Conservation (phyloP, 2,797 vertebrate species). For the Carduelis carduelis region DNA sequence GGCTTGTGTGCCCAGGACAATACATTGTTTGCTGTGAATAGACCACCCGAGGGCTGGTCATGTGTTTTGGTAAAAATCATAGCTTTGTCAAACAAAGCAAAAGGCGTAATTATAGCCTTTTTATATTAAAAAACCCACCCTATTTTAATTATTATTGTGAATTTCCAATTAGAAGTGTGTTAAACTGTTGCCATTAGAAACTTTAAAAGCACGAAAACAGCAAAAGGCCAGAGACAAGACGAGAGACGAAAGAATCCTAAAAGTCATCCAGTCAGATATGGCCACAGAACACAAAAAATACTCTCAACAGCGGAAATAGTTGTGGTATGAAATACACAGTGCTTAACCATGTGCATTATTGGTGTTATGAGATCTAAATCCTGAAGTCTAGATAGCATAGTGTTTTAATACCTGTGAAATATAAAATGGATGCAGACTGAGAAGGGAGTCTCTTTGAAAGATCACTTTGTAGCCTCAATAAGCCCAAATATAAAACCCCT, state of each 20-base stretch:
- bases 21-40: constrained; percentile 61
- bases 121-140: neutral
- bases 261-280: neutral
- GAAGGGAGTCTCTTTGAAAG: neutral
- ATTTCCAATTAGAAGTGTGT: constrained; percentile 35
- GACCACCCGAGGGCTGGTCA: constrained; percentile 65
- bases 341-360: neutral
- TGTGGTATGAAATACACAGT: neutral
- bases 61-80: constrained; percentile 63
- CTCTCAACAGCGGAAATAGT: neutral
- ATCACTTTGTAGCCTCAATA: neutral
- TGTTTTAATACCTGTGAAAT: neutral
- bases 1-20: constrained; percentile 42
- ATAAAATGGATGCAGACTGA: neutral
- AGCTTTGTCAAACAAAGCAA: constrained; percentile 55
- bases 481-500: neutral
- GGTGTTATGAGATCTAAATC: neutral
- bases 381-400: neutral
- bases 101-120: constrained; percentile 44
- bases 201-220: neutral
- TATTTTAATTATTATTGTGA: constrained; percentile 44
- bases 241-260: neutral
- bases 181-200: constrained; percentile 27
- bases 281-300: neutral
- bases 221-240: neutral